Percentiles rank a stretch among this genome's conserved stretches.
Evolutionary conservation across 1,140 invertebrate species (phyloP).

Genomic region (Apis dorsata): DNA sequence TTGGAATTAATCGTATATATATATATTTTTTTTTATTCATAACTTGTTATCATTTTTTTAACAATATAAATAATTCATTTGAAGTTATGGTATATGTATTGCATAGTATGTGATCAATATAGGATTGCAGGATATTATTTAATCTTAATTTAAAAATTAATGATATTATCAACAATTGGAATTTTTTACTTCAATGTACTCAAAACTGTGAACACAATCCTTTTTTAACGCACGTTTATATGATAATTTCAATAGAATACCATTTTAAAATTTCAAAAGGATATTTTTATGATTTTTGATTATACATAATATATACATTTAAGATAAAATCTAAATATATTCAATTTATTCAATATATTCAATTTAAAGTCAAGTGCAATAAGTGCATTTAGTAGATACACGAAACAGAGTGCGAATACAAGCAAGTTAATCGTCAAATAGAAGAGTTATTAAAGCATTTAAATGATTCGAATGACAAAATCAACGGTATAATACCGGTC

Average conservation of each 20-base stretch:
- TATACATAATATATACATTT: background rate
- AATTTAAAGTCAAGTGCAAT: background rate
- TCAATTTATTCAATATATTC: no score
- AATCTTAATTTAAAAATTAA: background rate
- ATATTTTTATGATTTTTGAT: background rate
- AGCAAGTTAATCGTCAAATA: background rate
- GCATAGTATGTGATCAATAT: background rate
- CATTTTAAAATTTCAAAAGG: background rate
- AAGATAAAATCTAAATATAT: background rate
- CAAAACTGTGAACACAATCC: background rate
- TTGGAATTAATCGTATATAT: background rate
- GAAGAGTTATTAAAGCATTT: conserved; percentile 16
- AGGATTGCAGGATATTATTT: background rate
- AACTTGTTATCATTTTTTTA: background rate
- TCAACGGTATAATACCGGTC: conserved; percentile 32
- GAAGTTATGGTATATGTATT: background rate
- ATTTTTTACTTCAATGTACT: background rate
- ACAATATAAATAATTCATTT: background rate
- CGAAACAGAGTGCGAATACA: background rate
- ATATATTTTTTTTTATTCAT: background rate
- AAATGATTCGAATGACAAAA: conserved; percentile 10
- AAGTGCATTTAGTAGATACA: background rate
- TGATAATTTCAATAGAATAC: background rate
- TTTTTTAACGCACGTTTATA: background rate
- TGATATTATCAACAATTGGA: no score